Evolutionary conservation across 2,888 invertebrate genomes (phyloP), one percentile per base, ranked within the genome.

Genomic region (Cryptocephalus moraei): DNA sequence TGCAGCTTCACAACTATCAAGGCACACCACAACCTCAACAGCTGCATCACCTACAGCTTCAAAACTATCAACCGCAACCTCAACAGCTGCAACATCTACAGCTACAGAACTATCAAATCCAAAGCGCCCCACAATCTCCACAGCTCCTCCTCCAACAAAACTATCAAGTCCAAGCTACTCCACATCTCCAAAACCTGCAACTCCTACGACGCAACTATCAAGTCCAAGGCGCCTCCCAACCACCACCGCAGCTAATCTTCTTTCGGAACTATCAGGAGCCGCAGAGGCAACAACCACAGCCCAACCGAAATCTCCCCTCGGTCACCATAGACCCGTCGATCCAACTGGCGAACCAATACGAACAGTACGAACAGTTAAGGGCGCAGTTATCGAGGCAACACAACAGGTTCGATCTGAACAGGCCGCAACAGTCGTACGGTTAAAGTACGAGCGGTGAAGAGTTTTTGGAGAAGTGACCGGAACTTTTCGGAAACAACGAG

Each of bases 321-420:
- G 22, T 22, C 22, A 22, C 22, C 22, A 22, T 22, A 22, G 22
- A 22, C 22, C 22, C 22, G 2, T 22, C 22, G 22, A 22, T 22
- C 22, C 22, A 22, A 22, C 22, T 22, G 22, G 22, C 6, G 22
- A 22, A 22, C 22, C 22, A 22, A 22, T 22, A 22, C 22, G 62
- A 66, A 43, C 22, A 22, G 6, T 22, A 22, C 22, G 62, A 62
- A 41, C 61, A 61, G 44, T 42, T 64, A 13, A 54, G 56, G 31
- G 57, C 52, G n/a, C 63, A 64, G 33, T 50, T 66, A n/a, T 54
- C 53, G 32, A 62, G 61, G 41, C 65, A 64, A 47, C 57, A 62
- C 44, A 67, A 63, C 47, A 55, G 68, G 50, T 69, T 69, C 49
- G 57, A 61, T 53, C 54, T 66, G 42, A 49, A 54, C 31, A 46